A percentile compares a stretch with the other conserved stretches of the same genome.
Conservation (phyloP, 2,888 invertebrate species). For the Epiblema foenella region DNA sequence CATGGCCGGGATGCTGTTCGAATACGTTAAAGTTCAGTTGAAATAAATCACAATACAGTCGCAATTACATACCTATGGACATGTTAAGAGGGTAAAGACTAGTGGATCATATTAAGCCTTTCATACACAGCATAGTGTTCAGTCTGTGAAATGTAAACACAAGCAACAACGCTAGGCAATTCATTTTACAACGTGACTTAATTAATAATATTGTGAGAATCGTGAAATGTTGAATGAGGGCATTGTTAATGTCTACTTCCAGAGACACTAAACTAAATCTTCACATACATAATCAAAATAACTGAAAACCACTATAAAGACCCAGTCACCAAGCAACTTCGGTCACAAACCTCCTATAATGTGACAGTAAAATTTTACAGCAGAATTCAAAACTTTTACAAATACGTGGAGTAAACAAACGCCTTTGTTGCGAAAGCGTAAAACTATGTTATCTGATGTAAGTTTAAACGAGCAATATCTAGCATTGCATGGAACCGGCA, state of each 20-base stretch:
- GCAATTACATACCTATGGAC: background rate
- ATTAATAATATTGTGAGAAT: background rate
- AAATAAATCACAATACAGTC: background rate
- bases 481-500: constrained; percentile 44
- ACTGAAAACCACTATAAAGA: background rate
- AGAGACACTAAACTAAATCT: background rate
- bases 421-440: constrained; percentile 34
- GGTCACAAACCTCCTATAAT: background rate
- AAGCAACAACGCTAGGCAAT: too few relatives aligned
- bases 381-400: constrained; percentile 19
- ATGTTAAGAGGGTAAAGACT: too few relatives aligned
- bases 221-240: background rate
- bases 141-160: too few relatives aligned
- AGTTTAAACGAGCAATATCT: constrained; percentile 38
- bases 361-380: background rate
- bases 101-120: too few relatives aligned
- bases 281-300: background rate
- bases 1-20: constrained; percentile 41
- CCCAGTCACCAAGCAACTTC: background rate
- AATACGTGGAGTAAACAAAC: constrained; percentile 8
- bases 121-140: too few relatives aligned
- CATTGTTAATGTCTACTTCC: background rate
- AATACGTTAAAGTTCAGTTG: constrained; percentile 7
- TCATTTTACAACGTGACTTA: background rate
- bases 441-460: constrained; percentile 42